Evolutionary conservation across 2,888 invertebrate species (phyloP).

Genomic region (Timema cristinae): DNA sequence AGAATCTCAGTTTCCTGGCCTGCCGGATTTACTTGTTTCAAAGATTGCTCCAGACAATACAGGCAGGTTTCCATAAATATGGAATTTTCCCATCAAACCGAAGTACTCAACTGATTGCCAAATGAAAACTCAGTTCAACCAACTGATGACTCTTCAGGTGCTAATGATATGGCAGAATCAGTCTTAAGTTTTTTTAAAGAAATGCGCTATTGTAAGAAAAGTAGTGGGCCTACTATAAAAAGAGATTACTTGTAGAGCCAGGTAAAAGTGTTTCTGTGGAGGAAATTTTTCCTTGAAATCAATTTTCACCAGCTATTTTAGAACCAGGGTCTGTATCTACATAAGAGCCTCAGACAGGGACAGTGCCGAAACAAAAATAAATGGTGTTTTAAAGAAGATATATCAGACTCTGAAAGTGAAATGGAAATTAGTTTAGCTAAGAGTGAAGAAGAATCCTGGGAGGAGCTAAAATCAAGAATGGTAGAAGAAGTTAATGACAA

Average conservation of each 20-base stretch:
- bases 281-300: not conserved
- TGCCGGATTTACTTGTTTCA: constrained; percentile 4
- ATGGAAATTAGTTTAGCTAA: not conserved
- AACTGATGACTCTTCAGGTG: not conserved
- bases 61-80: constrained; percentile 3
- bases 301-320: too few relatives aligned
- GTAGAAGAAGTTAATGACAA: not conserved
- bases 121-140: not conserved
- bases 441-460: not conserved
- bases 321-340: not conserved
- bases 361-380: not conserved
- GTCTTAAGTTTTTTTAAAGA: not conserved
- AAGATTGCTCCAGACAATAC: not conserved
- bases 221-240: not conserved
- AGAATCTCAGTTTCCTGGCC: not conserved
- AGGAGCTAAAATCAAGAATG: not conserved
- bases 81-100: constrained; percentile 6
- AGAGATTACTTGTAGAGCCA: not conserved
- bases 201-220: not conserved
- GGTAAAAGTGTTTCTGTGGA: not conserved
- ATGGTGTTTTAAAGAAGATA: not conserved
- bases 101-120: constrained; percentile 1
- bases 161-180: not conserved
- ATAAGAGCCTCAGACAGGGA: not conserved
- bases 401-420: not conserved